phyloP scores from a whole-genome alignment of 2,888 invertebrate genomes.

The Plagiodera versicolora region DNA sequence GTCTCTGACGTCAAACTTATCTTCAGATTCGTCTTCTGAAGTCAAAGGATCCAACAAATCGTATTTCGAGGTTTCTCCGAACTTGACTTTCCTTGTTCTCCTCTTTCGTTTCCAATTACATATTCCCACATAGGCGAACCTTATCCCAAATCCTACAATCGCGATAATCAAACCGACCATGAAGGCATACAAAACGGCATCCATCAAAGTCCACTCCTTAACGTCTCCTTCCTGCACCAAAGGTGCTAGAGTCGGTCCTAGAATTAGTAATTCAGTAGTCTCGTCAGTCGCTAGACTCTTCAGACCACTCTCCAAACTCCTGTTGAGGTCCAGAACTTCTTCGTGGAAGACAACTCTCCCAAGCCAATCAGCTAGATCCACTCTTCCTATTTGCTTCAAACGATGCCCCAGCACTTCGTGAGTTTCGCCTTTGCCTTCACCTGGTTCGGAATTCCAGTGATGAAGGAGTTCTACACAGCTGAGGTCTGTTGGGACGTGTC shows the following conservation, averaged over 20 bases:
- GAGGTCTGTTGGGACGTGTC: conserved; percentile 56
- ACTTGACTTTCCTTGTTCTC: conserved; percentile 15
- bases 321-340: conserved; percentile 56
- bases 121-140: conserved; percentile 19
- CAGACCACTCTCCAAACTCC: conserved; percentile 44
- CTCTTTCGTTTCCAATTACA: conserved; percentile 23
- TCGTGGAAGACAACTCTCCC: conserved; percentile 61
- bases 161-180: conserved; percentile 29
- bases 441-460: conserved; percentile 60
- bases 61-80: conserved; percentile 28
- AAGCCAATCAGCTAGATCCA: conserved; percentile 65
- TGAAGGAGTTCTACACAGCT: conserved; percentile 61
- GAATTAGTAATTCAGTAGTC: conserved; percentile 4
- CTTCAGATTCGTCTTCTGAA: conserved; percentile 44
- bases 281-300: conserved; percentile 31
- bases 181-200: conserved; percentile 38
- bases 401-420: conserved; percentile 61
- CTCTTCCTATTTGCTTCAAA: conserved; percentile 61
- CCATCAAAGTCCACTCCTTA: conserved; percentile 44
- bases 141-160: conserved; percentile 24
- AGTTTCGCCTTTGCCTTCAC: conserved; percentile 60
- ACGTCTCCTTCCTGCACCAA: conserved; percentile 37
- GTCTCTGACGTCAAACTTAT: conserved; percentile 42
- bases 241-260: conserved; percentile 33
- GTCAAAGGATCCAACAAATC: conserved; percentile 32